phyloP scores from a whole-genome alignment of 2,113 vertebrate genomes.

The Terrapene triunguis region DNA sequence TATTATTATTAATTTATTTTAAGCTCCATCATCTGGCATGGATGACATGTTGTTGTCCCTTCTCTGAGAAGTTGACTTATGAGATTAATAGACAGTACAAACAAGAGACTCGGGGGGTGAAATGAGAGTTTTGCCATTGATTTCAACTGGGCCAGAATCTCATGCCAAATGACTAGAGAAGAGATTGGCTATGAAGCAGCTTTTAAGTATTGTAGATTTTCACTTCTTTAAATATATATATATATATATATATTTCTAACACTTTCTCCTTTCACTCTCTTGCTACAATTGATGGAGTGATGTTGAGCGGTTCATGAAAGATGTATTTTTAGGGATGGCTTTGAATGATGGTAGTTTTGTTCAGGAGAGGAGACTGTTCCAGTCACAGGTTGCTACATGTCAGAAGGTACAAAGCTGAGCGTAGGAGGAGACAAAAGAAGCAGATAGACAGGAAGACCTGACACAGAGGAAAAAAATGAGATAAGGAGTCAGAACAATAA shows the following conservation, averaged over 20 bases:
- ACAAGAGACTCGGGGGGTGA: background rate
- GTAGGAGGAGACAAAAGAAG: background rate
- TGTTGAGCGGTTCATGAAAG: background rate
- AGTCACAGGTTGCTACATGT: background rate
- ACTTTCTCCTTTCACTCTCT: background rate
- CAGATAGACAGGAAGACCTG: background rate
- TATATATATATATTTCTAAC: too few species aligned
- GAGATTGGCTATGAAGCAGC: background rate
- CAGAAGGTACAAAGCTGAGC: background rate
- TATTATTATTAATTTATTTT: background rate
- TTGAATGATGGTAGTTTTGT: background rate
- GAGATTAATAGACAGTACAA: constrained; percentile 2
- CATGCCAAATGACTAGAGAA: background rate
- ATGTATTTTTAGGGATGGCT: background rate
- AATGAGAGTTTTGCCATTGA: background rate
- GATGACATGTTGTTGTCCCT: background rate
- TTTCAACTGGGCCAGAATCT: background rate
- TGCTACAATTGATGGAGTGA: background rate
- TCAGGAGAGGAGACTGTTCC: too few species aligned
- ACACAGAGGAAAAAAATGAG: background rate
- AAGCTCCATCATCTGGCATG: background rate
- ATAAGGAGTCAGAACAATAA: background rate
- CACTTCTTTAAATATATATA: too few species aligned
- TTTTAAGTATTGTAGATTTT: too few species aligned
- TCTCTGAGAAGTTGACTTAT: background rate